Base-by-base conservation (phyloP, 23 tunicate species). In the Ciona savignyi region DNA sequence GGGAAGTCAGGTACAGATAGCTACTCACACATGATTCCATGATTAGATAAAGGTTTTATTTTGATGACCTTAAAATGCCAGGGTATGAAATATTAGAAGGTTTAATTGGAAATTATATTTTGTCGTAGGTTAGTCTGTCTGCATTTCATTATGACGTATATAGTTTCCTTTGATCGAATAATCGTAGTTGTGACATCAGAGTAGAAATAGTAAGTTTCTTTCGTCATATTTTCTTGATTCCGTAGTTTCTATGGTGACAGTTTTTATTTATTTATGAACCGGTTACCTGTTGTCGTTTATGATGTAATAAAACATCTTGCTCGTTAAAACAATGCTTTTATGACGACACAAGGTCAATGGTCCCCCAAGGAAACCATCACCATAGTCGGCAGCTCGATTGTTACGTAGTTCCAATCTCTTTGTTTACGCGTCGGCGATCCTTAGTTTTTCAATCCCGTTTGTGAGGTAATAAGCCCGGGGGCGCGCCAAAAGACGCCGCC, bases 401-500 rank as follows among this genome's bases (percentile, higher is more conserved):
- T 42, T 42, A 42, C 56, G 56, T 42, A 42, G 56, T 42, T 42
- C 56, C 56, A 42, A 15, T 15, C 56, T 9, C 56, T 42, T 42
- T 42, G 56, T 42, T 42, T 42, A 42, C 56, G 56, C 56, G 56
- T 42, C 56, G 56, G 15, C 56, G 56, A 42, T 42, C 56, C 56
- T 42, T 42, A 42, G 56, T 42, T 42, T 42, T 42, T 42, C 56
- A 42, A 42, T 42, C 56, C 56, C 56, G 56, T 42, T 42, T 42
- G 15, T 42, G 56, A 42, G 11, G 56, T 42, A 42, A 42, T 42
- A 15, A 42, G 56, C 56, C 56, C 56, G 56, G 56, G 56, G 56
- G 56, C 56, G 56, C 56, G 56, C 56, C 56, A 42, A 6, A 42
- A 42, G 56, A 42, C 56, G 15, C 9, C 56, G 56, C 56, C 56